These are phyloP conservation scores for Melipona bicolor DNA, from an alignment of 2,888 invertebrate genomes.

Conservation along the genomic window DNA sequence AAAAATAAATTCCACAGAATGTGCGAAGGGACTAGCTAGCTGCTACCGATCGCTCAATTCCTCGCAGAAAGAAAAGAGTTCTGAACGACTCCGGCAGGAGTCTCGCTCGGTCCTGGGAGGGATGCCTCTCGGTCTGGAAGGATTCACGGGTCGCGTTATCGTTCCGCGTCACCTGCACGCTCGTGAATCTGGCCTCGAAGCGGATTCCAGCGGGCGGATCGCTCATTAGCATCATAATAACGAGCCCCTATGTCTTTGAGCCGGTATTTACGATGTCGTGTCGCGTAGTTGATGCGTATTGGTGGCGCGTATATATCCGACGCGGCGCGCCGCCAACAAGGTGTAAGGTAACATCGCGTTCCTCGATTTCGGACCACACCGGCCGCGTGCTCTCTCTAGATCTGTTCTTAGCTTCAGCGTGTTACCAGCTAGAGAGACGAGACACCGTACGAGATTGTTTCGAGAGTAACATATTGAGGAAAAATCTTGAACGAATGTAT, in stretches of 20 bases:
- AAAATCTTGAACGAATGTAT: not conserved
- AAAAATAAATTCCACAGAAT: too few relatives aligned
- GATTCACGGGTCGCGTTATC: constrained; percentile 41
- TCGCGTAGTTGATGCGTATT: constrained; percentile 78
- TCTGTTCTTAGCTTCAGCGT: not conserved
- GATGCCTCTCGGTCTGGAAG: not conserved
- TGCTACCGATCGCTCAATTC: not conserved
- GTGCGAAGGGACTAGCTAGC: too few relatives aligned
- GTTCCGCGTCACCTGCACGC: constrained; percentile 33
- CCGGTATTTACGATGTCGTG: constrained; percentile 78
- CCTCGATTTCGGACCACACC: constrained; percentile 78
- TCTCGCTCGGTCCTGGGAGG: not conserved
- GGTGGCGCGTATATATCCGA: constrained; percentile 78
- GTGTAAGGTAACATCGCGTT: constrained; percentile 80
- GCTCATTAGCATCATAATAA: constrained; percentile 82
- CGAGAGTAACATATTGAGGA: not conserved
- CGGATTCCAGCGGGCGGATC: constrained; percentile 69
- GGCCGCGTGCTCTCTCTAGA: constrained; percentile 44
- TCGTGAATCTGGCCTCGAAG: constrained; percentile 66
- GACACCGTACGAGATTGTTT: not conserved
- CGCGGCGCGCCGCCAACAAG: constrained; percentile 60
- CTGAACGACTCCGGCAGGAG: not conserved
- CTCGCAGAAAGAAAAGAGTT: not conserved
- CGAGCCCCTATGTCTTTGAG: constrained; percentile 78
- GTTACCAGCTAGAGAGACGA: not conserved